A percentile compares a stretch with the other conserved stretches of the same genome.
phyloP scores from a whole-genome alignment of 2,113 vertebrate genomes.

The Camelus dromedarius region DNA sequence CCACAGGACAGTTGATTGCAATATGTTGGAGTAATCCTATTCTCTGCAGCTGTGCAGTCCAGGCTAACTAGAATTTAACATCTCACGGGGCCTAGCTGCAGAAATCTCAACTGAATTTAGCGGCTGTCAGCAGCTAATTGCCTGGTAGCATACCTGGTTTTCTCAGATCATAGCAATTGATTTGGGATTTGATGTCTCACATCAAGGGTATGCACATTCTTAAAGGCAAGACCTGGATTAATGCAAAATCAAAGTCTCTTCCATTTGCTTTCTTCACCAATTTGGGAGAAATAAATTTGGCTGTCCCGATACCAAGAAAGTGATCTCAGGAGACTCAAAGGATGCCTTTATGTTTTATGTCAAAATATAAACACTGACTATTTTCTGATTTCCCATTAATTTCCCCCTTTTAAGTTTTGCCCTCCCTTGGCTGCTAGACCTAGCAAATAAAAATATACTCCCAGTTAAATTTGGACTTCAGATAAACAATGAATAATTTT shows the following conservation, averaged over 20 bases:
- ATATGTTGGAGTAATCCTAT: background rate
- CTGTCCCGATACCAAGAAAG: background rate
- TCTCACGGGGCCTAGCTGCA: slow-evolving; percentile 54
- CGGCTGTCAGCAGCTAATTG: slow-evolving; percentile 68
- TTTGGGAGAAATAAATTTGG: slow-evolving; percentile 55
- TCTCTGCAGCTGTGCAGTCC: background rate
- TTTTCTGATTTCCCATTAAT: slow-evolving; percentile 42
- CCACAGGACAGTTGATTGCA: background rate
- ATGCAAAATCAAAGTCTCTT: slow-evolving; percentile 53
- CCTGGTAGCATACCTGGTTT: slow-evolving; percentile 50
- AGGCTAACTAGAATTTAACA: slow-evolving; percentile 26
- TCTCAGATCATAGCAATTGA: background rate
- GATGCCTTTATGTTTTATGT: background rate
- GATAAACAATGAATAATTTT: slow-evolving; percentile 25
- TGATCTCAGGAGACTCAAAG: background rate
- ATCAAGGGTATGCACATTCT: slow-evolving; percentile 52
- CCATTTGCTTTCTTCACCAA: slow-evolving; percentile 48
- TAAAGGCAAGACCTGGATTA: slow-evolving; percentile 43
- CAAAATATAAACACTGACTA: slow-evolving; percentile 31
- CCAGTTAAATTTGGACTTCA: background rate
- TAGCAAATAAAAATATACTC: slow-evolving; percentile 14
- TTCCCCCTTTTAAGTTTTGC: slow-evolving; percentile 45
- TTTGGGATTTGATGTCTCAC: slow-evolving; percentile 56
- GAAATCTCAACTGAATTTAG: slow-evolving; percentile 34
- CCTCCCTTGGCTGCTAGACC: background rate